phyloP scores from a whole-genome alignment of 1,140 invertebrate genomes.

The Drosophila cardini region DNA sequence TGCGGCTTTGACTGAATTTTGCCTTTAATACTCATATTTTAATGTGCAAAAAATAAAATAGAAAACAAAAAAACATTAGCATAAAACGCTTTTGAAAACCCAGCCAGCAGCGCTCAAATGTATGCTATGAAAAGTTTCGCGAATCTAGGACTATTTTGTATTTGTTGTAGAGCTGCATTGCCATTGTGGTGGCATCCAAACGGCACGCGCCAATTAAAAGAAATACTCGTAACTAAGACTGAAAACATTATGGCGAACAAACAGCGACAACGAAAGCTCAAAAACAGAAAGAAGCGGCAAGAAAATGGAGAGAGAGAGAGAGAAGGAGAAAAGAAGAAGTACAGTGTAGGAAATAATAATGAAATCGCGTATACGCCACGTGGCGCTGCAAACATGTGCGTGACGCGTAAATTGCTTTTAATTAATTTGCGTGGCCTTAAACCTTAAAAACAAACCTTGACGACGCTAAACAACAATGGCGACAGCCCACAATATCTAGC shows the following conservation, averaged over 20 bases:
- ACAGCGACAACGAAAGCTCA: conserved; percentile 3
- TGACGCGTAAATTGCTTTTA: conserved; percentile 72
- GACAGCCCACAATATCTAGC: conserved; percentile 22
- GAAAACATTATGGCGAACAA: conserved; percentile 40
- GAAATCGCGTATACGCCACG: conserved; percentile 65
- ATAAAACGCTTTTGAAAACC: conserved; percentile 61
- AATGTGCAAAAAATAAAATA: conserved; percentile 37
- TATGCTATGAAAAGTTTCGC: conserved; percentile 46
- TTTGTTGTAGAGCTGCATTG: conserved; percentile 11
- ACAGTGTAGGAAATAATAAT: conserved; percentile 16
- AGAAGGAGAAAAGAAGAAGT: not conserved
- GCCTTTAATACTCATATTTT: conserved; percentile 54
- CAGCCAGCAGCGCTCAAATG: conserved; percentile 45
- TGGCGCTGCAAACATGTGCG: conserved; percentile 56
- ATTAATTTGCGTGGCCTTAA: conserved; percentile 76
- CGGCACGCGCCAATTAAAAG: conserved; percentile 77
- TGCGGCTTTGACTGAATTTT: conserved; percentile 16
- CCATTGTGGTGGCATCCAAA: conserved; percentile 37
- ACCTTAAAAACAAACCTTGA: conserved; percentile 39
- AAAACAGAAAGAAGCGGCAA: conserved; percentile 30
- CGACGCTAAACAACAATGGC: not conserved
- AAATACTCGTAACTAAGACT: conserved; percentile 53
- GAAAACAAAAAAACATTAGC: conserved; percentile 57
- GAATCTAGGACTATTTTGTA: conserved; percentile 20
- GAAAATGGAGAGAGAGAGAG: no score